Conservation (phyloP, 2,797 vertebrate genomes). For the Coranthus polyacanthus region DNA sequence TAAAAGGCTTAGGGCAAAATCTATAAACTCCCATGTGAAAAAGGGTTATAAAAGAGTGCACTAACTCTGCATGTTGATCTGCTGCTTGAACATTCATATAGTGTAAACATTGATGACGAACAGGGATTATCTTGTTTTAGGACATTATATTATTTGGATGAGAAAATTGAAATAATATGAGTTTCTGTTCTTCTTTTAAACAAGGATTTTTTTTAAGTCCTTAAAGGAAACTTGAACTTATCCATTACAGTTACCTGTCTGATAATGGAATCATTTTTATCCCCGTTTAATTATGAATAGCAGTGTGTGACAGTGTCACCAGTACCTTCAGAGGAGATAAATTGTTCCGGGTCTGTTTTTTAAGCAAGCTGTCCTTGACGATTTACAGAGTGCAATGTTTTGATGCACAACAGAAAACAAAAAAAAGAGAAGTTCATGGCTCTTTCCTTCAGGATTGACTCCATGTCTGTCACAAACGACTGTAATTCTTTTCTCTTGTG, state of each 20-base stretch:
- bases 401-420: constrained; percentile 3
- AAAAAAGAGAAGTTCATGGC: neutral
- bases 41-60: too few relatives aligned
- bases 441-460: constrained; percentile 8
- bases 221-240: constrained; percentile 14
- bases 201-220: neutral
- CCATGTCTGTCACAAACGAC: constrained; percentile 19
- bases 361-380: constrained; percentile 10
- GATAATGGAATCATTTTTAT: constrained; percentile 57
- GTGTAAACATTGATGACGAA: too few relatives aligned
- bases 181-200: too few relatives aligned
- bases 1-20: too few relatives aligned
- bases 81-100: too few relatives aligned
- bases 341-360: constrained; percentile 9
- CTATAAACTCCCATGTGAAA: too few relatives aligned
- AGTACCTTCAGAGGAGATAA: constrained; percentile 44
- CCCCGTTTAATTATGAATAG: constrained; percentile 42
- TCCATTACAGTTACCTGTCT: constrained; percentile 33
- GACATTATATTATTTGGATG: too few relatives aligned
- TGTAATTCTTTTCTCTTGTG: constrained; percentile 38
- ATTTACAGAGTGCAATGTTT: constrained; percentile 1
- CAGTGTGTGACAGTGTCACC: constrained; percentile 39
- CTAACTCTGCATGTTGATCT: too few relatives aligned
- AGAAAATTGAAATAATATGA: too few relatives aligned
- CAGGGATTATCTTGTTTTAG: too few relatives aligned